Conservation (phyloP, 2,113 vertebrate genomes). For the Marcusenius ussheri region DNA sequence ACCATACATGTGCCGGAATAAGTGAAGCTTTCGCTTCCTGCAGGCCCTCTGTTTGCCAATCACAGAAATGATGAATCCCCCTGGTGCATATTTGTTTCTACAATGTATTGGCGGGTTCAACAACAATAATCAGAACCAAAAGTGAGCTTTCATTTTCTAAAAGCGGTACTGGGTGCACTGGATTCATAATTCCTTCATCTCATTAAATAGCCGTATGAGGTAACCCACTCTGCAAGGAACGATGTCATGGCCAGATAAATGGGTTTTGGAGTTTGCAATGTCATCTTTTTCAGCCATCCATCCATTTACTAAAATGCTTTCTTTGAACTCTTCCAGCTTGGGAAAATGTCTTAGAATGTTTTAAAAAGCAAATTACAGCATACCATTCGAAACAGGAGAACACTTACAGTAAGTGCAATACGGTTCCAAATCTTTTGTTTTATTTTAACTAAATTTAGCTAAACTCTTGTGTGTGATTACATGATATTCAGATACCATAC, state of each 20-base stretch:
- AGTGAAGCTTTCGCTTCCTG: not conserved
- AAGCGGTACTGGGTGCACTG: not conserved
- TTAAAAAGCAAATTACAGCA: not conserved
- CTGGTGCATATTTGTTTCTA: not conserved
- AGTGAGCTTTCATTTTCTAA: not conserved
- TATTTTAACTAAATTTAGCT: not conserved
- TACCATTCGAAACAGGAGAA: not conserved
- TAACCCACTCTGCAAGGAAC: not conserved
- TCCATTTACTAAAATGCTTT: not conserved
- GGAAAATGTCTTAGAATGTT: not conserved
- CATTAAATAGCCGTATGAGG: not conserved
- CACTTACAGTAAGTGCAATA: not conserved
- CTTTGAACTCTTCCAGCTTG: not conserved
- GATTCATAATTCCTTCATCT: not conserved
- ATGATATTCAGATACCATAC: not conserved
- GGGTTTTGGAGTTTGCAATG: not conserved
- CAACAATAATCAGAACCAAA: not conserved
- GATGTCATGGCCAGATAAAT: not conserved
- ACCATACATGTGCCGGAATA: not conserved
- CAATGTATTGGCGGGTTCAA: not conserved
- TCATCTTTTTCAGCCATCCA: not conserved
- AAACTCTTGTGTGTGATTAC: not conserved
- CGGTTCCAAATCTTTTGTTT: not conserved
- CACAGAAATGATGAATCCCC: not conserved
- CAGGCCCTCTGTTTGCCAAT: not conserved